Base-by-base conservation (phyloP, 2,888 invertebrate species). In the Dryadula phaetusa region DNA sequence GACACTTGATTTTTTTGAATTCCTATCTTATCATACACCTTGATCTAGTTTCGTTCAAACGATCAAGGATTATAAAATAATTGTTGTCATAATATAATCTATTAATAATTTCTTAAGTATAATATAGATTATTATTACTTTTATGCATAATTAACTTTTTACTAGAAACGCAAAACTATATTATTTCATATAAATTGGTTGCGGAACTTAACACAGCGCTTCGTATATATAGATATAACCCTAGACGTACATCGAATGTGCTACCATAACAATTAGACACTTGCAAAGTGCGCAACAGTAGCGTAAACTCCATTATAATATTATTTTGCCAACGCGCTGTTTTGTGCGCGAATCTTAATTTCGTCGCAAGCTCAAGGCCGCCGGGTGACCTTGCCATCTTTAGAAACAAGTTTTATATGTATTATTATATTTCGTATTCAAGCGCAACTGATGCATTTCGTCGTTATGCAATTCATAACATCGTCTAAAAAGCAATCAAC, bases 21-120 rank as follows among this genome's bases (percentile, higher is more conserved):
- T 64, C 66, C 75, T 80, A 83, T 81, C 81, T 84, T 75, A 84
- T 82, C 82, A 61, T 47, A 66, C 72, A 72, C 83, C 82, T 80
- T 80, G 79, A 70, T 66, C 70, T 73, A 70, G 64, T 66, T 73
- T 42, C 16, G 42, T 49, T 65, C 54, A 49, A 76, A 72, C 70
- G 64, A 67, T 64, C 47, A 58, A 47, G 32, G 18, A 42, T 44
- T 40, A 47, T 10, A n/a, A 10, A 22, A 22, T 22, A 25, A 0
- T 25, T 40, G 22, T n/a, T 5, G 12, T 37, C 16, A 53, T 46
- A 12, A 40, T 25, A 1, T 16, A 20, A 37, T 56, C 34, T 8
- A 20, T 20, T 49, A 14, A 22, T 22, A 20, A 20, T 20, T 16
- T 16, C 10, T 44, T 25, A 37, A 12, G 37, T 4, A 28, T 28